Base-by-base conservation (phyloP, 2,888 invertebrate genomes). In the Drosophila glabriapex region DNA sequence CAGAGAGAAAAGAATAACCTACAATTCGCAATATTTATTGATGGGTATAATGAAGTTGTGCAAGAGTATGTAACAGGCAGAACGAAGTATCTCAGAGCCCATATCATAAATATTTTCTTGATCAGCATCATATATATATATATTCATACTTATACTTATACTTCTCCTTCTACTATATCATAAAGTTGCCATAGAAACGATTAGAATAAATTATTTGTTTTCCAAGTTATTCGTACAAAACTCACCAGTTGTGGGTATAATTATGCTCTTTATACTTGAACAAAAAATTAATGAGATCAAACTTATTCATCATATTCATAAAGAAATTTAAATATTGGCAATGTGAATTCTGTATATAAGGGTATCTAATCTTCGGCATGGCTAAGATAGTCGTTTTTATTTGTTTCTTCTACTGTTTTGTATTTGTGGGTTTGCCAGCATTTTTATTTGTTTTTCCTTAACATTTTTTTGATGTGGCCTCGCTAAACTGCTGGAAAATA, bases 401-500 rank as follows among this genome's bases (percentile, higher is more conserved):
- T n/a, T 28, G 22, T 16, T 6, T 43, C n/a, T 37, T n/a, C 37
- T 37, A 41, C 33, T 62, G 33, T 12, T 33, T 31, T 37, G 31
- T 54, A 31, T 19, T 46, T 65, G 14, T 52, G 22, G 37, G 33
- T 29, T 35, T 56, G 46, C 12, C 39, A 59, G 39, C n/a, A 2
- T 35, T 29, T 37, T 54, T 52, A 56, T 62, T 53, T 56, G 39
- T 50, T 58, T 58, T 82, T 64, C 61, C 33, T 68, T 50, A 19
- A 55, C 25, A 46, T 25, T 7, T 53, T 31, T 31, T 28, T 73
- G 46, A 41, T 73, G 52, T 64, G 63, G 43, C 41, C 61, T 54
- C 56, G 73, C 72, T 83, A 86, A 84, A 82, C 85, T 84, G 73
- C 65, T 77, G 80, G 85, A 80, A 82, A 87, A 89, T 89, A 76